Evolutionary conservation across 2,888 invertebrate genomes (phyloP).

Genomic region (Catocala nupta): DNA sequence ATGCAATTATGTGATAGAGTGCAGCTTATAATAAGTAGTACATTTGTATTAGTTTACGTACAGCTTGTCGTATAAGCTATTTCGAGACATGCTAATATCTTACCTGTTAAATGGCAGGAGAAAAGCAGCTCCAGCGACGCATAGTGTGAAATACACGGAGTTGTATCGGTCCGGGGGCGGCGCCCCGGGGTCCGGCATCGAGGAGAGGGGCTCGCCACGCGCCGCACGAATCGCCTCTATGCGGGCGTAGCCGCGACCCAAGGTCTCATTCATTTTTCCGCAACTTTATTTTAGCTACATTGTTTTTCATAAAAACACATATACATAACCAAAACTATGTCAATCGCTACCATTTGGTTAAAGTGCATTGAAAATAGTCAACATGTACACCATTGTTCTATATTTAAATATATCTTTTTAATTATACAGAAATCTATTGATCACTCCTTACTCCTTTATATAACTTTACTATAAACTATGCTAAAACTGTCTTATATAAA

Average conservation of each 20-base stretch:
- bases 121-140: conserved; percentile 96
- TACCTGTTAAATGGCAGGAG: conserved; percentile 97
- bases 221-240: conserved; percentile 87
- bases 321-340: not conserved
- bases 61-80: too few species aligned
- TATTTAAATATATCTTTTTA: conserved; percentile 10
- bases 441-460: conserved; percentile 22
- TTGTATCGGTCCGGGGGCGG: conserved; percentile 91
- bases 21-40: too few species aligned
- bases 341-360: not conserved
- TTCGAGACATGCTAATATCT: conserved; percentile 1
- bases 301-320: conserved; percentile 15
- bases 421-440: conserved; percentile 28
- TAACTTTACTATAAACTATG: not conserved
- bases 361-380: conserved; percentile 7
- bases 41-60: too few species aligned
- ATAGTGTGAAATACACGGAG: conserved; percentile 91
- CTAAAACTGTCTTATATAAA: not conserved
- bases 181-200: conserved; percentile 82
- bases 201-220: conserved; percentile 76
- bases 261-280: conserved; percentile 88
- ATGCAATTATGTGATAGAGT: too few species aligned
- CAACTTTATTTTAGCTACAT: conserved; percentile 24
- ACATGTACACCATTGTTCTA: conserved; percentile 18
- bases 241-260: conserved; percentile 90